Evolutionary conservation across 1,140 invertebrate species (phyloP).

Genomic region (Anastrepha ludens): DNA sequence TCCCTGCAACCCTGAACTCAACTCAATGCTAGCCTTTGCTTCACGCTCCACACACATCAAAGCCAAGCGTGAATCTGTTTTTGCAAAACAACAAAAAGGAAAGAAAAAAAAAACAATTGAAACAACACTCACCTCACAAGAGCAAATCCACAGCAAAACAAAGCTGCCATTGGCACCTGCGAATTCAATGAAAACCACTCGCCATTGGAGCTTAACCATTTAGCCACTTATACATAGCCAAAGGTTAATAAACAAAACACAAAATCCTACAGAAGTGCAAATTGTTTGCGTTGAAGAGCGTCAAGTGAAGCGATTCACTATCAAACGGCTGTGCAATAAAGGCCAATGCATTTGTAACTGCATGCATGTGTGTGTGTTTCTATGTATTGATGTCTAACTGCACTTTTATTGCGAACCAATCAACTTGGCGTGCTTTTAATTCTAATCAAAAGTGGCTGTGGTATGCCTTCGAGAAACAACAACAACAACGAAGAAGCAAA

Average conservation of each 20-base stretch:
- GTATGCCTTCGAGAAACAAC: not conserved
- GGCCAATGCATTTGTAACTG: not conserved
- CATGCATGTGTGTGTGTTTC: not conserved
- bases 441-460: not conserved
- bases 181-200: not conserved
- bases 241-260: conserved; percentile 22
- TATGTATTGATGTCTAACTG: not conserved
- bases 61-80: not conserved
- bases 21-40: not conserved
- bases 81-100: not conserved
- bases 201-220: not conserved
- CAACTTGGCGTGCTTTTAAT: conserved; percentile 22
- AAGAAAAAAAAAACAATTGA: not conserved
- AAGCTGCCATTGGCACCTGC: conserved; percentile 10
- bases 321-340: not conserved
- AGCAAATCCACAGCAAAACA: not conserved
- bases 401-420: conserved; percentile 19
- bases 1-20: not conserved
- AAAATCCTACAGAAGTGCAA: not conserved
- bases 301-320: conserved; percentile 9
- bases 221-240: not conserved
- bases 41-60: not conserved
- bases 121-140: too few species aligned
- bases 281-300: not conserved
- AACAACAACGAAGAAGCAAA: not conserved